Conservation (phyloP, 64 coral and sea anemone genomes). For the Actinia equina region DNA sequence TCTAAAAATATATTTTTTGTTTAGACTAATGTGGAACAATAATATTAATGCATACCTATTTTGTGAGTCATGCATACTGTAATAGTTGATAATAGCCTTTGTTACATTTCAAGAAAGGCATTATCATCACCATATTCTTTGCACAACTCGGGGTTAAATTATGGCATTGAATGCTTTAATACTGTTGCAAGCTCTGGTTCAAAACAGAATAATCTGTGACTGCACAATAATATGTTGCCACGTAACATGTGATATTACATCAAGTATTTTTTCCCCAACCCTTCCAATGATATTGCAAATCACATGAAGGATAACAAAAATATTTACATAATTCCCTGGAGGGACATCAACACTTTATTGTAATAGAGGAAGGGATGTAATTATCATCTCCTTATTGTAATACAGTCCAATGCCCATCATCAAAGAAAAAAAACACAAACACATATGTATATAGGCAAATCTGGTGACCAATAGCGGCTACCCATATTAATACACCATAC, state of each 20-base stretch:
- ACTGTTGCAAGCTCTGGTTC: too few relatives aligned
- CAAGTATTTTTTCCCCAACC: not conserved
- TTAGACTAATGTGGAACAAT: not conserved
- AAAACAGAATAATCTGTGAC: too few relatives aligned
- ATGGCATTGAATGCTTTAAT: too few relatives aligned
- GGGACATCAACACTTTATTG: not conserved
- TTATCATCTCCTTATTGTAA: not conserved
- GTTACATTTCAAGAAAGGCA: not conserved
- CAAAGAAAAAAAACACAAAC: too few relatives aligned
- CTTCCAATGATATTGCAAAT: not conserved
- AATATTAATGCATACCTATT: not conserved
- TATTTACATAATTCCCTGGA: not conserved
- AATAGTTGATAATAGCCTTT: not conserved
- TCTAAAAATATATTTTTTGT: not conserved
- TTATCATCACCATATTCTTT: too few relatives aligned
- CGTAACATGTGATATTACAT: not conserved
- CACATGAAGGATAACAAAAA: not conserved
- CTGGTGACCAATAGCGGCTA: too few relatives aligned
- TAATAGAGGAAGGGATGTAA: not conserved
- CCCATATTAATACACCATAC: not conserved
- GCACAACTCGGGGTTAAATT: too few relatives aligned
- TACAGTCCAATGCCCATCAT: too few relatives aligned
- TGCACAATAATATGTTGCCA: too few relatives aligned
- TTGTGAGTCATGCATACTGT: not conserved
- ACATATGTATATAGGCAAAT: too few relatives aligned